Evolutionary conservation across 2,888 invertebrate genomes (phyloP).

Genomic region (Bursaphelenchus okinawaensis): DNA sequence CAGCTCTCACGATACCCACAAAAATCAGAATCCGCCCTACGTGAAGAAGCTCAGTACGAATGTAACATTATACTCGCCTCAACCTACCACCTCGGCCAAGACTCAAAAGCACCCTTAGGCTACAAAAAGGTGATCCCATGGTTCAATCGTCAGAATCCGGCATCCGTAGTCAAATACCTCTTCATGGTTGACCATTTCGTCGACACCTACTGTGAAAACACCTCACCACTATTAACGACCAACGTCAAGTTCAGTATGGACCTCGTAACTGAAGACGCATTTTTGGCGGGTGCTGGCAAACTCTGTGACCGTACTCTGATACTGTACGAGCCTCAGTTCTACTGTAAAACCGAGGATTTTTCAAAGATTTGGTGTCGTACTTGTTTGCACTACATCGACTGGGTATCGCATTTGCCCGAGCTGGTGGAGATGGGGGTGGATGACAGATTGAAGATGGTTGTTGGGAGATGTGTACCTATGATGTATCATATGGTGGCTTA

Average conservation of each 20-base stretch:
- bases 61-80: neutral
- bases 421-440: neutral
- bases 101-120: conserved; percentile 5
- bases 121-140: conserved; percentile 10
- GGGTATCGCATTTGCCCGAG: conserved; percentile 16
- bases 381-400: conserved; percentile 15
- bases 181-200: conserved; percentile 12
- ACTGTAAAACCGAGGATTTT: neutral
- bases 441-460: conserved; percentile 10
- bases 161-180: conserved; percentile 14
- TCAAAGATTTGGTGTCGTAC: conserved; percentile 15
- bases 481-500: conserved; percentile 2
- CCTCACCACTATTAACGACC: neutral
- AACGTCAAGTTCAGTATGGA: neutral
- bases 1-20: too few relatives aligned
- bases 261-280: neutral
- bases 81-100: neutral
- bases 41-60: neutral
- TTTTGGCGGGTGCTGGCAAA: neutral
- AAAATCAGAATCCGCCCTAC: neutral
- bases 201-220: neutral
- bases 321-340: neutral
- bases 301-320: neutral
- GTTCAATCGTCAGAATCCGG: neutral
- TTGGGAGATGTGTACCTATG: neutral